A percentile compares a stretch with the other conserved stretches of the same genome.
Evolutionary conservation across 2,113 vertebrate genomes (phyloP).

Genomic region (Paramisgurnus dabryanus): DNA sequence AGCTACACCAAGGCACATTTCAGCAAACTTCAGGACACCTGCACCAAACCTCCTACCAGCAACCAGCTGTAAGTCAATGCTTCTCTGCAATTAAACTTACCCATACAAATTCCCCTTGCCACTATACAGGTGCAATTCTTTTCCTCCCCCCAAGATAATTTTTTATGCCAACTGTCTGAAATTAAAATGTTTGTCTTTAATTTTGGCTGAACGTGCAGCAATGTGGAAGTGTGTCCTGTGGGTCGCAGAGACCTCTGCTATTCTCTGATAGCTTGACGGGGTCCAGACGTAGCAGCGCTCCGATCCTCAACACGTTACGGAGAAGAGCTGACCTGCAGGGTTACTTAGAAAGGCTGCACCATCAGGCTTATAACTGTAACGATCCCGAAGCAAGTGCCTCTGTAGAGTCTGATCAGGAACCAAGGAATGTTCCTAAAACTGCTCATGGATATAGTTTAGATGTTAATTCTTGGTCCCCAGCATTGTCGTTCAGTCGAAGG

Average conservation of each 20-base stretch:
- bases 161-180: slow-evolving; percentile 25
- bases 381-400: neutral
- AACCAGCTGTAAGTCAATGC: slow-evolving; percentile 77
- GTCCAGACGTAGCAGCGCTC: slow-evolving; percentile 58
- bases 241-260: slow-evolving; percentile 54
- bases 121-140: neutral
- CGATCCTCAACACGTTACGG: slow-evolving; percentile 58
- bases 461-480: neutral
- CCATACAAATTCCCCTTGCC: neutral
- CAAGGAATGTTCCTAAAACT: neutral
- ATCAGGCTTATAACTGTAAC: slow-evolving; percentile 38
- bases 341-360: slow-evolving; percentile 38
- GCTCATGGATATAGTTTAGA: neutral
- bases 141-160: neutral
- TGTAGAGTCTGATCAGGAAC: no score
- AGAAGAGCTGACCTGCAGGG: slow-evolving; percentile 54
- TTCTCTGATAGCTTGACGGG: slow-evolving; percentile 45
- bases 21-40: slow-evolving; percentile 47
- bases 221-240: slow-evolving; percentile 59
- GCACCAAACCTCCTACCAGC: slow-evolving; percentile 76
- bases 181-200: slow-evolving; percentile 56
- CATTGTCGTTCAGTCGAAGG: slow-evolving; percentile 34
- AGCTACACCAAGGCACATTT: slow-evolving; percentile 66
- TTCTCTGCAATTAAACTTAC: neutral
- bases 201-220: slow-evolving; percentile 55